Percentiles rank a stretch among this genome's conserved stretches.
Evolutionary conservation across 2,797 vertebrate species (phyloP).

Genomic region (Benthosema pterotum): DNA sequence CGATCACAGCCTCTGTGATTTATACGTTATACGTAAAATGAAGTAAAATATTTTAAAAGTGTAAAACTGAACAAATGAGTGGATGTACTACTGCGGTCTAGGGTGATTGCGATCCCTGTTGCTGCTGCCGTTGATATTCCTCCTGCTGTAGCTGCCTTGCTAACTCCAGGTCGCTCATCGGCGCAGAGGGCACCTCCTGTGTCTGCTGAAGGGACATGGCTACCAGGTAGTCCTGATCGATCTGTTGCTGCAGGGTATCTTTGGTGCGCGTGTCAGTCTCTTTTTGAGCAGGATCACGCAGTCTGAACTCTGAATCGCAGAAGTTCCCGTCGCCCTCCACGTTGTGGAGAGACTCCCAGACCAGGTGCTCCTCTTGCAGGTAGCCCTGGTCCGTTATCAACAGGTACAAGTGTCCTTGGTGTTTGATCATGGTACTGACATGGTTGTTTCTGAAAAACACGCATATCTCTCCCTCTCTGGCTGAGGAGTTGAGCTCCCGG

Average conservation of each 20-base stretch:
- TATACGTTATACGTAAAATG: too few species aligned
- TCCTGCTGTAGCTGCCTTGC: conserved; percentile 91
- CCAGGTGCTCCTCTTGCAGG: conserved; percentile 87
- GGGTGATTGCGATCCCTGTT: not conserved
- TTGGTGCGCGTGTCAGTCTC: not conserved
- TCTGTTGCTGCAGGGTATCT: conserved; percentile 72
- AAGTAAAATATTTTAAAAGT: too few species aligned
- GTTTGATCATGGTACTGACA: conserved; percentile 94
- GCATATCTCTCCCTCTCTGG: conserved; percentile 87
- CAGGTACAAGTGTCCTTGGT: conserved; percentile 93
- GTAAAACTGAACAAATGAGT: too few species aligned
- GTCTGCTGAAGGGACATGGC: conserved; percentile 90
- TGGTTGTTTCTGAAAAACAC: conserved; percentile 98
- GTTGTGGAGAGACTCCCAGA: conserved; percentile 94
- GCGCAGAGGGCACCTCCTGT: conserved; percentile 63
- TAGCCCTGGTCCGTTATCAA: conserved; percentile 96
- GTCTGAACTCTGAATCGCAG: conserved; percentile 88
- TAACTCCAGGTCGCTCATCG: conserved; percentile 89
- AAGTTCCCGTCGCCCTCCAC: conserved; percentile 96
- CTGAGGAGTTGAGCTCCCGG: conserved; percentile 85
- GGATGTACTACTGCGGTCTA: too few species aligned
- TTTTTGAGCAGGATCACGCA: conserved; percentile 82
- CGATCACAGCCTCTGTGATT: too few species aligned
- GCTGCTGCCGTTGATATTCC: conserved; percentile 86
- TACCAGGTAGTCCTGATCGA: conserved; percentile 93